Conservation (phyloP, 2,888 invertebrate genomes). For the Patella ulyssiponensis region DNA sequence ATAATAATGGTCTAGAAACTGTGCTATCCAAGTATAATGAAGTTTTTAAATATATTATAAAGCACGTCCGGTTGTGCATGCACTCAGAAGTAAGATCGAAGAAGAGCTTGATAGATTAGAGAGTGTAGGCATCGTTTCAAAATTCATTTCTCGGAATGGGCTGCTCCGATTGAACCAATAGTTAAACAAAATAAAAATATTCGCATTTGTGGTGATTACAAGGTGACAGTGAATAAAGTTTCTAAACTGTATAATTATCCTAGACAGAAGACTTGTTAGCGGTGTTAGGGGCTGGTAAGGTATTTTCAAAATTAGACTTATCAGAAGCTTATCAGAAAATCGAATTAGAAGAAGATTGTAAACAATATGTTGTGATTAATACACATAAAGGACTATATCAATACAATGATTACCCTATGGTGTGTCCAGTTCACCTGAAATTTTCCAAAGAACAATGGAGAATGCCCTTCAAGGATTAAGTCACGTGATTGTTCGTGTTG, state of each 20-base stretch:
- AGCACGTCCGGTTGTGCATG: not conserved
- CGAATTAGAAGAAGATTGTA: constrained; percentile 35
- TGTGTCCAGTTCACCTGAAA: constrained; percentile 32
- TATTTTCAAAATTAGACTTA: constrained; percentile 44
- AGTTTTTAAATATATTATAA: not conserved
- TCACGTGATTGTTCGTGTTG: constrained; percentile 33
- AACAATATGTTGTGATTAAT: constrained; percentile 40
- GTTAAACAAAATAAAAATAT: constrained; percentile 22
- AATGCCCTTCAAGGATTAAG: constrained; percentile 33
- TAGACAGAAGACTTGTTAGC: constrained; percentile 28
- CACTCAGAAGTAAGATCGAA: not conserved
- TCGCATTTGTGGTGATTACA: constrained; percentile 40
- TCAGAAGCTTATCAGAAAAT: constrained; percentile 43
- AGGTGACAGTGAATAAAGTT: constrained; percentile 34
- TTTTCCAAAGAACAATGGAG: constrained; percentile 45
- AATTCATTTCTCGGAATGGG: constrained; percentile 25
- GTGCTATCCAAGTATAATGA: no score
- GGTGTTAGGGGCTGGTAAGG: constrained; percentile 23
- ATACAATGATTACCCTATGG: constrained; percentile 40
- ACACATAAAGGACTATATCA: constrained; percentile 41
- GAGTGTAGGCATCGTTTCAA: not conserved
- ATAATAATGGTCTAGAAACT: no score
- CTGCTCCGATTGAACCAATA: constrained; percentile 38
- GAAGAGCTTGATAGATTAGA: constrained; percentile 15
- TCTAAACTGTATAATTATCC: constrained; percentile 32